Evolutionary conservation across 2,888 invertebrate species (phyloP), one percentile per base, ranked within the genome.

Genomic region (Cryptus armator): DNA sequence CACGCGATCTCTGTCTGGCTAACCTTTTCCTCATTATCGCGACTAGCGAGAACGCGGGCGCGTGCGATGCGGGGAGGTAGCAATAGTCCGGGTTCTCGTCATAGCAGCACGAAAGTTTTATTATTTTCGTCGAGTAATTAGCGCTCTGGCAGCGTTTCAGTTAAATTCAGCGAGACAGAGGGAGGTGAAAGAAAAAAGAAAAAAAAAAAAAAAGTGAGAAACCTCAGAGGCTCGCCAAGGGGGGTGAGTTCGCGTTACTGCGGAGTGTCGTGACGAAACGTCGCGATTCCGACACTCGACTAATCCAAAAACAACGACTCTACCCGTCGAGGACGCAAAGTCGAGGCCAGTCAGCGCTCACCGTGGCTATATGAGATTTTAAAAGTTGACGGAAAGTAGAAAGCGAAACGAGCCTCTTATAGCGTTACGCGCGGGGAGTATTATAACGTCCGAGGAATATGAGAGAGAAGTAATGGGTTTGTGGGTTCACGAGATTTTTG

Each of bases 91-190:
- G 81, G 19, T 9, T 19, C 53, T 32, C 68, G 74, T 76, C 71
- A 76, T 75, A 51, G 74, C 37, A 71, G 81, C 79, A 82, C 76
- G 79, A 70, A 85, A 85, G 82, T 85, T 85, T 85, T 85, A 85
- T 85, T 85, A 85, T 85, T 85, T 85, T 85, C 85, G 85, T 85
- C 67, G 79, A 82, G 85, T 85, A 85, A 85, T 82, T 85, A 82
- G 85, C 82, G 82, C 82, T 64, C 59, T 71, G 79, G 79, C 29
- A 29, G 64, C 64, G 37, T 64, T 48, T 75, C 66, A 37, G 75
- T 51, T 51, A 51, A 75, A 66, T 75, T 37, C 64, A 66, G 64
- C 29, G 19, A 66, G 75, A 75, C 74, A 62, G 74, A 62, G 62
- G 19, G 37, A 16, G 12, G 10, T 16, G 44, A 59, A 44, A 70